Evolutionary conservation across 2,113 vertebrate species (phyloP), one percentile per base, ranked within the genome.

Genomic region (Neopipo cinnamomea): DNA sequence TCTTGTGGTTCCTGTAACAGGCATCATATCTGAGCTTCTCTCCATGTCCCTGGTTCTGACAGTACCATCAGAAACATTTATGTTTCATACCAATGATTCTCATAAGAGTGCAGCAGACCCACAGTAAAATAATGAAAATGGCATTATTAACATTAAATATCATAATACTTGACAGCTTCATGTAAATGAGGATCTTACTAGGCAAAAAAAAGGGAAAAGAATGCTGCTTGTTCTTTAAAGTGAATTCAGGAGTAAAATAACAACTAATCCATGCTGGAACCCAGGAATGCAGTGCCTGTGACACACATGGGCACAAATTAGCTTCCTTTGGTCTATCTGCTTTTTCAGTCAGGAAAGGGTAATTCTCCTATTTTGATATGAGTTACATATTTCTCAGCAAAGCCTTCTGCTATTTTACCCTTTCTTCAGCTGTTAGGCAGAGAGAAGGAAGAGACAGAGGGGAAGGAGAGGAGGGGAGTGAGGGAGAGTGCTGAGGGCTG

Each of bases 141-240:
- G 80, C 82, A 91, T 97, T 97, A 97, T 95, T 97, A 96, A 62
- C 92, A 93, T 78, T 93, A 95, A 96, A 87, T 96, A 86, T 97
- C 91, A 93, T 82, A 97, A 82, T 76, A 95, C 73, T 94, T 97
- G 97, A 97, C 96, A 98, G 95, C 58, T 91, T 61, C 75, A 95
- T 96, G 97, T 92, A 98, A 97, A 97, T 97, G 76, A 97, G 89
- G 15, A 58, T 61, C 84, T 93, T 90, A 63, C 84, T 21, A 70
- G 81, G 89, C 10, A 81, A 56, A 77, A 84, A 61, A 62, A 46
- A 41, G 15, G 15, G 10, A 76, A 71, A 70, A 62, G n/a, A 91
- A 83, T 55, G 28, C 10, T 78, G 39, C n/a, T 91, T 82, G 87
- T 85, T 59, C 62, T 93, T 93, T 84, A 89, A 96, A 93, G 66